These are phyloP conservation scores for Aphrophora alni DNA, from an alignment of 2,888 invertebrate species.

Conservation along the genomic window DNA sequence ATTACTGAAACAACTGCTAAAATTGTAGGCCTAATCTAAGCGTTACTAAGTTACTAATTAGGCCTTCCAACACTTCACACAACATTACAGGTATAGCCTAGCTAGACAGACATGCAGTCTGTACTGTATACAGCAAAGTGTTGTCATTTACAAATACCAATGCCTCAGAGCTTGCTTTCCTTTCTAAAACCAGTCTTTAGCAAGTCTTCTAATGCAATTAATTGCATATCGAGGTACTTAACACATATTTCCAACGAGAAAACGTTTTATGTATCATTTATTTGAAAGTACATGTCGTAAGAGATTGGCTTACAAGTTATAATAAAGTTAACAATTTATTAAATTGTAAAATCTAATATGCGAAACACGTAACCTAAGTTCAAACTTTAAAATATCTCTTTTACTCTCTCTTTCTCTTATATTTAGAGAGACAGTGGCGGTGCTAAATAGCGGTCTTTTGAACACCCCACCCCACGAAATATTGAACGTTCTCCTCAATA, in stretches of 20 bases:
- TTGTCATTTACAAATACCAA: background rate
- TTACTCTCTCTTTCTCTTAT: too few relatives aligned
- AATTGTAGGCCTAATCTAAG: too few relatives aligned
- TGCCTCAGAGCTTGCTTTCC: background rate
- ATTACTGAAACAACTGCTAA: too few relatives aligned
- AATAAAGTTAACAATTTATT: background rate
- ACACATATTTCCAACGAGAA: background rate
- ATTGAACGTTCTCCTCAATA: too few relatives aligned
- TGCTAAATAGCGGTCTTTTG: too few relatives aligned
- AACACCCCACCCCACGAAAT: too few relatives aligned
- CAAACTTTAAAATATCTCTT: too few relatives aligned
- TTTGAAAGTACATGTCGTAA: background rate
- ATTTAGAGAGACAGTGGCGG: too few relatives aligned
- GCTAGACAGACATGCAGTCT: background rate
- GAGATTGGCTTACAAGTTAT: background rate
- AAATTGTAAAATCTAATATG: background rate
- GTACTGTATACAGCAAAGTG: background rate
- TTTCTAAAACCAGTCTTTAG: slow-evolving; percentile 1
- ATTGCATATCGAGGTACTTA: background rate
- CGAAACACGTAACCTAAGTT: too few relatives aligned
- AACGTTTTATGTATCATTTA: background rate
- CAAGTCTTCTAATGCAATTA: background rate
- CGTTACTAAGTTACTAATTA: too few relatives aligned
- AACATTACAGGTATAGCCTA: background rate
- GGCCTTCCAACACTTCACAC: too few relatives aligned